Percentiles rank a stretch among this genome's conserved stretches.
phyloP scores from a whole-genome alignment of 2,888 invertebrate species.

The Schizotus pectinicornis region DNA sequence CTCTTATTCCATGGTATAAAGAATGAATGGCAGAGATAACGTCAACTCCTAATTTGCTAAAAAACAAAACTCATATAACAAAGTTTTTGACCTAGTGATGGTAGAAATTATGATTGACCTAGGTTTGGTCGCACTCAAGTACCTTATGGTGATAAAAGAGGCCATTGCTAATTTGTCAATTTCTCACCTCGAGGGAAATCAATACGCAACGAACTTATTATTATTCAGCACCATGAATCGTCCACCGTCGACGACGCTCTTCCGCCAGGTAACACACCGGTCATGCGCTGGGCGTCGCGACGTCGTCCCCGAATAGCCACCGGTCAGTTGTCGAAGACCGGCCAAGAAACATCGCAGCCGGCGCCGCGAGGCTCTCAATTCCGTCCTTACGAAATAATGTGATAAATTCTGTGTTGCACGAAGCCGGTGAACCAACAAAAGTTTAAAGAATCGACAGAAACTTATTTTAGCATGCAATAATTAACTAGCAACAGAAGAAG shows the following conservation, averaged over 20 bases:
- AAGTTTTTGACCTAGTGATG: too few relatives aligned
- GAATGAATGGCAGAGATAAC: too few relatives aligned
- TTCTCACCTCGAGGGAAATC: neutral
- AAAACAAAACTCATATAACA: too few relatives aligned
- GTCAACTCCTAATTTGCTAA: neutral
- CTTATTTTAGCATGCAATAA: neutral
- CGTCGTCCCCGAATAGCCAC: slow-evolving; percentile 16
- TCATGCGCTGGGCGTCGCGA: slow-evolving; percentile 20
- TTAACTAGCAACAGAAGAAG: neutral
- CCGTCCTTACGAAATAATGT: slow-evolving; percentile 9
- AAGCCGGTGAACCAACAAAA: neutral
- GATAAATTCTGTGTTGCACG: neutral
- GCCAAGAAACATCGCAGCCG: neutral
- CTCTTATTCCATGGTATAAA: too few relatives aligned
- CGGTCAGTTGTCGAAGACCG: slow-evolving; percentile 24
- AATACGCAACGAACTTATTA: slow-evolving; percentile 6
- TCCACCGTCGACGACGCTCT: neutral
- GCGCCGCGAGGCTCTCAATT: slow-evolving; percentile 16
- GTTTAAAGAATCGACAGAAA: neutral
- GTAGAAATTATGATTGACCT: too few relatives aligned
- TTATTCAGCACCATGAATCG: neutral
- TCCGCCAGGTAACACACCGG: slow-evolving; percentile 3
- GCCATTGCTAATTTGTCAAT: too few relatives aligned
- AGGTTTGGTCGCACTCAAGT: too few relatives aligned
- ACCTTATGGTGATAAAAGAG: too few relatives aligned